Evolutionary conservation across 2,797 vertebrate species (phyloP).

Genomic region (Pteronotus mesoamericanus): DNA sequence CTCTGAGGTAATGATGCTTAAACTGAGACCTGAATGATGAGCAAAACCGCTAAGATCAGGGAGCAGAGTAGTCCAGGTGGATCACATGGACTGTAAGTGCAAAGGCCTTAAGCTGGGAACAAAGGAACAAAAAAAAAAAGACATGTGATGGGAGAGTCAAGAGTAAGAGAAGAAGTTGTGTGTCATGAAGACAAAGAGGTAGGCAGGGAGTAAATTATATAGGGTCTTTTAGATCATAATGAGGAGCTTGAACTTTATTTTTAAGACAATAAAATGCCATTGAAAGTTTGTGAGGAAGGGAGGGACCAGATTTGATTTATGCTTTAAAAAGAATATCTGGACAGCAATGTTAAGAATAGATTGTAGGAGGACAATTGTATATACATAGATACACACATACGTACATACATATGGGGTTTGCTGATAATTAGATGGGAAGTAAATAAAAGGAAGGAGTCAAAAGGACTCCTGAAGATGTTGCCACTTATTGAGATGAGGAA

Average conservation of each 20-base stretch:
- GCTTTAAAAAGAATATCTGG: neutral
- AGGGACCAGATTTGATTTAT: neutral
- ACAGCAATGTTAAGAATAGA: neutral
- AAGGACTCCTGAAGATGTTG: neutral
- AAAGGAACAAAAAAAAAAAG: neutral
- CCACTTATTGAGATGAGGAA: neutral
- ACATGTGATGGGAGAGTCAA: neutral
- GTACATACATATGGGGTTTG: neutral
- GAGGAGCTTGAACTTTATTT: neutral
- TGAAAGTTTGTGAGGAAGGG: neutral
- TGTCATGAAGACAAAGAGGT: neutral
- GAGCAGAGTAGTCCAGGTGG: neutral
- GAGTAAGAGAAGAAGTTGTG: neutral
- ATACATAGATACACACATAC: neutral
- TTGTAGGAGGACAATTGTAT: neutral
- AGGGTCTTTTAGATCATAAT: neutral
- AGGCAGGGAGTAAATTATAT: neutral
- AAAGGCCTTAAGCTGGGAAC: neutral
- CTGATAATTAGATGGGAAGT: neutral
- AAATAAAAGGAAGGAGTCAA: neutral
- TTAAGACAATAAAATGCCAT: neutral
- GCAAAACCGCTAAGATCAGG: neutral
- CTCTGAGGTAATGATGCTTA: neutral
- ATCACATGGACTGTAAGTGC: neutral
- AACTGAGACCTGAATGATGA: neutral